Base-by-base conservation (phyloP, 2,888 invertebrate genomes). In the Thera britannica region DNA sequence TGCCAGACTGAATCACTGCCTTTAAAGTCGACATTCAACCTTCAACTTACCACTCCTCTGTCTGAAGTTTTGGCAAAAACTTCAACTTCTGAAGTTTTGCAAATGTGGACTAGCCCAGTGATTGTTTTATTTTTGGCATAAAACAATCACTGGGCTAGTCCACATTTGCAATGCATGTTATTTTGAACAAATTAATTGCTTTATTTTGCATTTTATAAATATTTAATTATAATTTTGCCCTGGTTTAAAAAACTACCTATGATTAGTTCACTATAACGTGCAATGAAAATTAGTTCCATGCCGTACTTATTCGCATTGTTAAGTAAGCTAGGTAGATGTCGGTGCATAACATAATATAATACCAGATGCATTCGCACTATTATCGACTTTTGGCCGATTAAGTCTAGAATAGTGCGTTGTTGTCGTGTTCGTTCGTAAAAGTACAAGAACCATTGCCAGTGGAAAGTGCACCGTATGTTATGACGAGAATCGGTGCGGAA, bases 401-500 rank as follows among this genome's bases (percentile, higher is more conserved):
- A 75, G 78, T 77, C 72, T 77, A 72, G 72, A 74, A 74, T 77
- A 77, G 74, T 71, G 70, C 74, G 75, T 64, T 72, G 76, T 82
- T 78, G 77, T 79, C 55, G 79, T 79, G 78, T 77, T 80, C 76
- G 78, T 77, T 78, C 77, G 78, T 77, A 72, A 75, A 77, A 77
- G 78, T 82, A 77, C 79, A 78, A 77, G 73, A 79, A 80, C 73
- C 81, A 86, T 84, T 83, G 85, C 83, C 83, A 84, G 82, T 81
- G 77, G 75, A 81, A 82, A 83, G 86, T 88, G 89, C 87, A 83
- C 89, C 86, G 83, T 80, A 80, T 80, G 83, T 84, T 76, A 80
- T 85, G 86, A 77, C 63, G 81, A 83, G 88, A 90, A 89, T 86
- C 87, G 90, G 93, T 93, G 94, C 93, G 93, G 87, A 92, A 94